Base-by-base conservation (phyloP, 2,113 vertebrate genomes). In the Grus americana region DNA sequence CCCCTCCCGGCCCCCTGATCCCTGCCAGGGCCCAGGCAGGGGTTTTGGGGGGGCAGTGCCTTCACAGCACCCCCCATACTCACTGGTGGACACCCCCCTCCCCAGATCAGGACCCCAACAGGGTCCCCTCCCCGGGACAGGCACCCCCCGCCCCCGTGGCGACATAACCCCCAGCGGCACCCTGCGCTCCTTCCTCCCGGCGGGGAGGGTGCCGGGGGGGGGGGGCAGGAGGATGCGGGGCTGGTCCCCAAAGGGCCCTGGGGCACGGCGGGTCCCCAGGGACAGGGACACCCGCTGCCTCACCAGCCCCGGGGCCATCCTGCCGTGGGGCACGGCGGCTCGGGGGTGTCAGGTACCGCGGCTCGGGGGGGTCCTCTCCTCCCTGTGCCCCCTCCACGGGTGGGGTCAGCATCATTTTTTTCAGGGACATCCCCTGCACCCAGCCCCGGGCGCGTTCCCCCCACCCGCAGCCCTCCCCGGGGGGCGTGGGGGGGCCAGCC, bases 141-240 rank as follows among this genome's bases (percentile, higher is more conserved):
- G 44, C 47, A 21, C 4, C 17, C 38, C 62, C 17, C 72, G 5
- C 6, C 19, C 23, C 0, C 38, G 3, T 2, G 27, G 44, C 1
- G 1, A 8, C 1, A 23, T 8, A 16, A 38, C 15, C 54, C 68
- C 38, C 30, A 0, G 27, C 27, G 34, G 65, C 7, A 4, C 38
- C 58, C 54, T 2, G 20, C 24, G 15, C 38, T 30, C 81, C 46
- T 26, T 18, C 11, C 11, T 10, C 23, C 26, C 6, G 1, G 2
- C 0, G 4, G 19, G 40, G 12, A 20, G 40, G 30, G n/a, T 0
- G 3, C 3, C 4, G 19, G 19, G 15, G 15, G 19, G 19, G 15
- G 15, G 12, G 44, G 29, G 36, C 27, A 42, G 29, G 6, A 27
- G 36, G 57, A 19, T 17, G 16, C 20, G 16, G 44, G 34, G 66